A percentile compares a stretch with the other conserved stretches of the same genome.
Conservation (phyloP, 2,888 invertebrate species). For the Mimas tiliae region DNA sequence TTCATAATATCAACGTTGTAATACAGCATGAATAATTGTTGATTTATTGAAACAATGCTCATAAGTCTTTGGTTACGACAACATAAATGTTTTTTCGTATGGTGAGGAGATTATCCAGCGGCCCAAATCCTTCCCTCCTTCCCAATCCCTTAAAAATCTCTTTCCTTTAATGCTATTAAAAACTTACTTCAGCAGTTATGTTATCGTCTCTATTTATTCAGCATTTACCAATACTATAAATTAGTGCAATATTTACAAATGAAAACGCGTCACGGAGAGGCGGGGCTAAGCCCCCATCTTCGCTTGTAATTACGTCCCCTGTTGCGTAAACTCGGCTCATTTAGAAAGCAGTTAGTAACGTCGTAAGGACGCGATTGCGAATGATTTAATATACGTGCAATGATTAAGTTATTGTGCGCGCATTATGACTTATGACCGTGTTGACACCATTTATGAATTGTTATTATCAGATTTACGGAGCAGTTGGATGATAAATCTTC, state of each 20-base stretch:
- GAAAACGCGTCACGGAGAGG: neutral
- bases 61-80: slow-evolving; percentile 9
- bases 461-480: neutral
- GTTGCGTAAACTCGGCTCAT: slow-evolving; percentile 33
- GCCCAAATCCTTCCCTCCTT: too few relatives aligned
- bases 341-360: slow-evolving; percentile 44
- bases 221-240: too few relatives aligned
- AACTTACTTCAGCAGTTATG: too few relatives aligned
- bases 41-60: neutral
- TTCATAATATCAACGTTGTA: neutral
- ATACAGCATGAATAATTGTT: neutral
- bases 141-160: too few relatives aligned
- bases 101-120: too few relatives aligned
- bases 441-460: slow-evolving; percentile 44
- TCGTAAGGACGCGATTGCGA: slow-evolving; percentile 38
- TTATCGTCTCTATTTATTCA: neutral
- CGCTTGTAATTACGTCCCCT: neutral
- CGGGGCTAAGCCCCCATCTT: neutral
- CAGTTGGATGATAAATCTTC: neutral
- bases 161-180: too few relatives aligned
- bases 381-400: slow-evolving; percentile 34
- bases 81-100: too few relatives aligned
- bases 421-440: slow-evolving; percentile 64
- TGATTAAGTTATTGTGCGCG: slow-evolving; percentile 49
- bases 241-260: neutral